These are phyloP conservation scores for Tokudaia muenninki DNA, from an alignment of 2,797 vertebrate genomes.

Conservation along the genomic window DNA sequence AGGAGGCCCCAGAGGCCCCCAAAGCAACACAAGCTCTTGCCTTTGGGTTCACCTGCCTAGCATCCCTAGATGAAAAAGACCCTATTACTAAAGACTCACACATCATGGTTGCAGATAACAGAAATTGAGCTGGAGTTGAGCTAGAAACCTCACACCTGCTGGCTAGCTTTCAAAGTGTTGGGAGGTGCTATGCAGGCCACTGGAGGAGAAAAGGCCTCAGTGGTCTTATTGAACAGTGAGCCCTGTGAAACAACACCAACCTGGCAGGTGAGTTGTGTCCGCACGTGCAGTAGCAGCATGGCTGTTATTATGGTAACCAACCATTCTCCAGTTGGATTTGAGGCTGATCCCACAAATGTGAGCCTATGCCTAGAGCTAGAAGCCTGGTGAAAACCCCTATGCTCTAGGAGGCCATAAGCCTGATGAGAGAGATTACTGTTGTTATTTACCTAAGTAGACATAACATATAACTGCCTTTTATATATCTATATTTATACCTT, in stretches of 20 bases:
- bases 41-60: neutral
- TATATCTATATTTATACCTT: neutral
- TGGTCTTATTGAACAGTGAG: neutral
- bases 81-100: neutral
- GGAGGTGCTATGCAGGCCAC: neutral
- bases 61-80: neutral
- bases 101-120: neutral
- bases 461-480: neutral
- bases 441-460: neutral
- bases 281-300: neutral
- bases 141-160: neutral
- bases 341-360: neutral
- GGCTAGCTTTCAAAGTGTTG: neutral
- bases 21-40: neutral
- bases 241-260: neutral
- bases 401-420: neutral
- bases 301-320: neutral
- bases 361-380: neutral
- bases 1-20: neutral
- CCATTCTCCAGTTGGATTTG: neutral
- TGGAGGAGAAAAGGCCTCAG: neutral
- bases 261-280: neutral
- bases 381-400: neutral
- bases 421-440: neutral
- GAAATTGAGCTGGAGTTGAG: neutral